A percentile compares a stretch with the other conserved stretches of the same genome.
Evolutionary conservation across 2,888 invertebrate species (phyloP).

Genomic region (Brachypalpus laphriformis): DNA sequence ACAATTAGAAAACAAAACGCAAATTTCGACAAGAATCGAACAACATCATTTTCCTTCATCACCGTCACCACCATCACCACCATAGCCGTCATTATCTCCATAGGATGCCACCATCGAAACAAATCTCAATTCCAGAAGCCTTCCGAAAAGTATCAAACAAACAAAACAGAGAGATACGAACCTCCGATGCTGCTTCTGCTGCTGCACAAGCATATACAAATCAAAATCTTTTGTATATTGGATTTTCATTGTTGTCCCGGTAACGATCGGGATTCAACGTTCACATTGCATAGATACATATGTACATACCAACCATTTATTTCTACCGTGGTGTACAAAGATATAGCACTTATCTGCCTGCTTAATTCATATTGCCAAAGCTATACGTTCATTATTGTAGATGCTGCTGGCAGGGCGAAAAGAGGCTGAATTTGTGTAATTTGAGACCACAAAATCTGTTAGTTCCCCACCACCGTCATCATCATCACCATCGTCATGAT

Average conservation of each 20-base stretch:
- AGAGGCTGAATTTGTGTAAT: constrained; percentile 71
- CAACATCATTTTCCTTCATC: neutral
- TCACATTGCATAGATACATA: constrained; percentile 25
- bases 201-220: constrained; percentile 15
- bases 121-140: constrained; percentile 29
- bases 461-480: constrained; percentile 70
- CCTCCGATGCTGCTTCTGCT: neutral
- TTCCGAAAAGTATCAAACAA: neutral
- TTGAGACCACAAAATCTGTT: constrained; percentile 74
- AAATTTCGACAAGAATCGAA: neutral
- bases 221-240: constrained; percentile 52
- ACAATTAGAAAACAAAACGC: too few relatives aligned
- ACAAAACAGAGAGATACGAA: constrained; percentile 8
- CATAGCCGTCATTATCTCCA: neutral
- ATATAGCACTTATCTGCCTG: constrained; percentile 41
- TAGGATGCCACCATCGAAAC: neutral
- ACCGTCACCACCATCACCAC: neutral
- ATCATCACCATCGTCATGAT: constrained; percentile 58
- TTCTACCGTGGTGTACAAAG: neutral
- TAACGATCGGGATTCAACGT: constrained; percentile 47
- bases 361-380: constrained; percentile 34
- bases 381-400: neutral
- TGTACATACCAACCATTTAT: neutral
- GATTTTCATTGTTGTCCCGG: constrained; percentile 60
- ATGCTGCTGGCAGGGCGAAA: constrained; percentile 51